Conservation (phyloP, 2,113 vertebrate genomes). For the Rattus rattus region DNA sequence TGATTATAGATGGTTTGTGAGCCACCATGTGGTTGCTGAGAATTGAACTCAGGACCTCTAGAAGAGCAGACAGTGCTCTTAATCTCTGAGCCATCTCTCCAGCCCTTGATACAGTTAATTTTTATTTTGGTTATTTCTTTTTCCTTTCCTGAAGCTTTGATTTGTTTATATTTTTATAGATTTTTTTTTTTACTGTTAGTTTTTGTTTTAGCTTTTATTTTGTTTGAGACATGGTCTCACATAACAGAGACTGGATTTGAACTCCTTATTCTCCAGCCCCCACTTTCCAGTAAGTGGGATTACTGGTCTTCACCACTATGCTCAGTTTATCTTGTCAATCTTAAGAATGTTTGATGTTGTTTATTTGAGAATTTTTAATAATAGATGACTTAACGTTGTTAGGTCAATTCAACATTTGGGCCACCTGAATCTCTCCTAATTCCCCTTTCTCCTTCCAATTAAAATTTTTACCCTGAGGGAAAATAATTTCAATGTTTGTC, state of each 20-base stretch:
- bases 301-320: too few species aligned
- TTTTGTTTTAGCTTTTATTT: too few species aligned
- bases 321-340: background rate
- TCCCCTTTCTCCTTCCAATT: background rate
- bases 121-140: constrained; percentile 56
- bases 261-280: background rate
- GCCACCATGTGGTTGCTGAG: too few species aligned
- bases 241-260: background rate
- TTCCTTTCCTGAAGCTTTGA: constrained; percentile 49
- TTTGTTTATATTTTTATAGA: constrained; percentile 30
- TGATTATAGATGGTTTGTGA: too few species aligned
- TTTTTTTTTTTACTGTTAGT: constrained; percentile 16
- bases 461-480: background rate
- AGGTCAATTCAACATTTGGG: constrained; percentile 38
- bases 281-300: background rate
- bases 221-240: background rate
- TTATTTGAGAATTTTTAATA: constrained; percentile 62
- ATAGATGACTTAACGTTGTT: constrained; percentile 44
- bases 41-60: too few species aligned
- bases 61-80: too few species aligned
- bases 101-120: constrained; percentile 46
- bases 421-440: background rate
- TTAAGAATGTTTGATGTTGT: constrained; percentile 32
- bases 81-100: too few species aligned
- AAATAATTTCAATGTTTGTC: constrained; percentile 34